Base-by-base conservation (phyloP, 2,113 vertebrate species). In the Lepidothrix coronata region DNA sequence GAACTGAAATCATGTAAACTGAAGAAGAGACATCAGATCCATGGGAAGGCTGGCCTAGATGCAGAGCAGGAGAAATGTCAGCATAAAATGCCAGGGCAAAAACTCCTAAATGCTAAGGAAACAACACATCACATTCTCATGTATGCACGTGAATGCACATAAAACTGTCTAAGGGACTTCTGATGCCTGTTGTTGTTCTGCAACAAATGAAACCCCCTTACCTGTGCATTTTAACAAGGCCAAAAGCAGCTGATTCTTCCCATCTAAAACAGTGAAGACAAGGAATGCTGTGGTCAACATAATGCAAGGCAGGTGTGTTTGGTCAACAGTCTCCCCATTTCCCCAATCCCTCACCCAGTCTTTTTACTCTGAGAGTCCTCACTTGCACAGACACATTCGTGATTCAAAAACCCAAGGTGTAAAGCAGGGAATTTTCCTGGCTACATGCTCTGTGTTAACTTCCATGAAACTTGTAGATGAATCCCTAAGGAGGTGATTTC, bases 201-300 rank as follows among this genome's bases (percentile, higher is more conserved):
- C 31, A 75, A 67, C 35, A 84, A 72, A 72, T 46, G 20, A 83
- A 81, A 89, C 17, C 10, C 5, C 15, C 95, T 97, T 98, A 99
- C 99, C 99, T 98, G 99, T 99, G 97, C 99, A 99, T 92, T 99
- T 99, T 83, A 99, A 98, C 97, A 99, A 97, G 79, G 99, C 99
- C 98, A 99, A 96, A 76, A 99, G 98, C 31, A 99, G 98, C 95
- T 99, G 99, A 97, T 99, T 99, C 98, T 99, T 99, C 68, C 99
- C 99, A 96, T 99, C 99, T 99, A 96, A 41, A 97, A 97, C 15
- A 88, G 67, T 24, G 27, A 92, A 95, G 76, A 82, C 79, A 86
- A 95, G 75, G 54, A 86, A 73, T 14, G 15, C 7, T 79, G 5
- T 48, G 23, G 31, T 92, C 49, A 80, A 22, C 23, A 23, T 9